A percentile compares a stretch with the other conserved stretches of the same genome.
Conservation (phyloP, 2,888 invertebrate species). For the Blomia tropicalis region DNA sequence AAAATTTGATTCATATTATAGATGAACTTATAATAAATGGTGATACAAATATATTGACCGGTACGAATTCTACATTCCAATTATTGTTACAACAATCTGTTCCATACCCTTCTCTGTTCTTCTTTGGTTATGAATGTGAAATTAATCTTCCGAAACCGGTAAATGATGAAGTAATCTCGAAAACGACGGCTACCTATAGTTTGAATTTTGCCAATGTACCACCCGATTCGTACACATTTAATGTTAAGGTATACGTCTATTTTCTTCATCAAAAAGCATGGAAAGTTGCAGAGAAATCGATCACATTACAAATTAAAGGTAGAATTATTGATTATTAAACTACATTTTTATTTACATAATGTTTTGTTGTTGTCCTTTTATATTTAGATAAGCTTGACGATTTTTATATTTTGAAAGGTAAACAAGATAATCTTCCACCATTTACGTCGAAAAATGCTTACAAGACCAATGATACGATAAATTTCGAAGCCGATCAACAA, state of each 20-base stretch:
- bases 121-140: neutral
- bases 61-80: neutral
- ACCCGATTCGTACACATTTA: neutral
- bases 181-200: neutral
- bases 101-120: neutral
- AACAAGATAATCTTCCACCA: neutral
- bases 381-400: neutral
- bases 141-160: neutral
- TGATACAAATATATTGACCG: neutral
- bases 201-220: neutral
- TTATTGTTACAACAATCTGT: too few species aligned
- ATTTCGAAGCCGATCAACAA: neutral
- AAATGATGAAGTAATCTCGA: neutral
- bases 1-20: neutral
- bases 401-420: neutral
- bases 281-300: conserved; percentile 4
- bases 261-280: conserved; percentile 8
- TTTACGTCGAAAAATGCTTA: neutral
- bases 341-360: neutral
- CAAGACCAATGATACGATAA: neutral
- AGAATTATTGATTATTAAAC: neutral
- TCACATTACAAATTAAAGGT: neutral
- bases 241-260: conserved; percentile 16
- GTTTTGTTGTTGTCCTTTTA: neutral
- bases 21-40: neutral